Conservation (phyloP, 2,797 vertebrate species). For the Echiichthys vipera region DNA sequence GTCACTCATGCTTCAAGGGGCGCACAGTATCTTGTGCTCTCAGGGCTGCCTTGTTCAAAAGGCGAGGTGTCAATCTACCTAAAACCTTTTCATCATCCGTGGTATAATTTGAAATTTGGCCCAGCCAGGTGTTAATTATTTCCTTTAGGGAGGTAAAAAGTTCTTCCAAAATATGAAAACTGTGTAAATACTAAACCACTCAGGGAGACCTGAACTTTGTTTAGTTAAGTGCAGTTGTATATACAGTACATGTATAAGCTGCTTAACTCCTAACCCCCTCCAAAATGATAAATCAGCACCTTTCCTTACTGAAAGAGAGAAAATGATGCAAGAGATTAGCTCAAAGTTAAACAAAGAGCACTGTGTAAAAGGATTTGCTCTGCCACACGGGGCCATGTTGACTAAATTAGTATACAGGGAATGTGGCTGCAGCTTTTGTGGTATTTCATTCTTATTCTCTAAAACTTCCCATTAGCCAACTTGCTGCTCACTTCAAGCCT, state of each 20-base stretch:
- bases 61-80: slow-evolving; percentile 26
- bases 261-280: slow-evolving; percentile 26
- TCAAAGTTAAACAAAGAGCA: slow-evolving; percentile 63
- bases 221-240: not conserved
- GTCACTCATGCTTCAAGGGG: slow-evolving; percentile 51
- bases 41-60: slow-evolving; percentile 49
- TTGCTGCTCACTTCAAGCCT: slow-evolving; percentile 31
- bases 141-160: not conserved
- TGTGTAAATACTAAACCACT: slow-evolving; percentile 2
- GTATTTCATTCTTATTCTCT: slow-evolving; percentile 47
- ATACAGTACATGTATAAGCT: slow-evolving; percentile 14
- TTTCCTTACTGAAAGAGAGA: slow-evolving; percentile 38
- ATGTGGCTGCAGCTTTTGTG: slow-evolving; percentile 32
- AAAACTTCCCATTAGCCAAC: slow-evolving; percentile 56
- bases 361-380: slow-evolving; percentile 63
- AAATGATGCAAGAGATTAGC: slow-evolving; percentile 55
- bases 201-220: slow-evolving; percentile 5
- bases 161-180: slow-evolving; percentile 2
- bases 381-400: slow-evolving; percentile 22
- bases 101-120: slow-evolving; percentile 9
- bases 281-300: slow-evolving; percentile 51
- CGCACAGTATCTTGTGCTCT: slow-evolving; percentile 39
- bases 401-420: slow-evolving; percentile 30
- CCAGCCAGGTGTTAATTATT: slow-evolving; percentile 11
- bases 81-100: slow-evolving; percentile 25